Conservation (phyloP, 1,140 invertebrate genomes). For the Gryon sp. region DNA sequence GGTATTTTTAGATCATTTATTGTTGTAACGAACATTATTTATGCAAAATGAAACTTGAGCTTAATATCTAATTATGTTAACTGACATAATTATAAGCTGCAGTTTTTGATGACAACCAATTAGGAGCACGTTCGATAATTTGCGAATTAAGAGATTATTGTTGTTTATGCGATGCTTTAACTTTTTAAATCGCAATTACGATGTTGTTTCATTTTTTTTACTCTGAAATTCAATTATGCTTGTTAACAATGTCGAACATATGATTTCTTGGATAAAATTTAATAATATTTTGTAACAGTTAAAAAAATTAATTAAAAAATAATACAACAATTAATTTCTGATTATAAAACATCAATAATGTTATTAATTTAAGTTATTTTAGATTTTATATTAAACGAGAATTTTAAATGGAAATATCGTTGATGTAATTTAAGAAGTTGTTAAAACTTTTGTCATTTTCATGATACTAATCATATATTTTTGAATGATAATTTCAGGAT, state of each 20-base stretch:
- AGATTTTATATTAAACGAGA: too few species aligned
- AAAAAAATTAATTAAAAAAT: not conserved
- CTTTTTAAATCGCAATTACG: conserved; percentile 38
- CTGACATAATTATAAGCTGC: conserved; percentile 24
- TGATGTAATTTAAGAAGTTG: too few species aligned
- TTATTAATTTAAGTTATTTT: too few species aligned
- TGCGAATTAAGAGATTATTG: conserved; percentile 50
- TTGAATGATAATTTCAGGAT: too few species aligned
- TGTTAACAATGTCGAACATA: too few species aligned
- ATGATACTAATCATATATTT: too few species aligned
- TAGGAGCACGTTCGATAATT: conserved; percentile 31
- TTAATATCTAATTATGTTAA: conserved; percentile 23
- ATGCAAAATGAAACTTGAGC: not conserved
- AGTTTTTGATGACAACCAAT: conserved; percentile 41
- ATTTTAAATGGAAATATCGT: too few species aligned
- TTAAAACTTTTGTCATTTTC: too few species aligned
- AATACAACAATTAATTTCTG: too few species aligned
- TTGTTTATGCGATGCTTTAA: conserved; percentile 59
- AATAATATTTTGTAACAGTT: too few species aligned
- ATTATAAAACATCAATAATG: too few species aligned
- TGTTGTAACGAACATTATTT: not conserved
- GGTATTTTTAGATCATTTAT: not conserved
- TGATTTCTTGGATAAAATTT: too few species aligned
- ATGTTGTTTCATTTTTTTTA: conserved; percentile 24
- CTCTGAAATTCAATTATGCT: conserved; percentile 31